Base-by-base conservation (phyloP, 1,140 invertebrate genomes). In the Paramacrobiotus metropolitanus region DNA sequence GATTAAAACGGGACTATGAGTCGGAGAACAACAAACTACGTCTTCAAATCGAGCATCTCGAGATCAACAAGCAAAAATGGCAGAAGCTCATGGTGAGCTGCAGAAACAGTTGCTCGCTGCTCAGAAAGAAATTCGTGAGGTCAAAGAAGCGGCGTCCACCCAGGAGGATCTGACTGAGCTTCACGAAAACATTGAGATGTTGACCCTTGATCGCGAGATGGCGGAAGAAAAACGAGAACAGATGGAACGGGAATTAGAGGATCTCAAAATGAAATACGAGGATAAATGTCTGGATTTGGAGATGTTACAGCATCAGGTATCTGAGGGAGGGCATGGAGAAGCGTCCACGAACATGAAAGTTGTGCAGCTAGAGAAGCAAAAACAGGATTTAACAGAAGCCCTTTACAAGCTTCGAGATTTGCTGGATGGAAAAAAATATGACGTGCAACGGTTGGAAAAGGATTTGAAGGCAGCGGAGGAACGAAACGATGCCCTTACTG, bases 171-270 rank as follows among this genome's bases (percentile, higher is more conserved):
- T 92, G 77, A 80, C 85, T 0, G 90, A 95, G 69, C 75, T 93
- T 1, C 77, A 84, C 18, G 92, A 97, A 73, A 87, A 86, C 2
- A 82, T 95, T 0, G 94, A 98, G 78, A 90, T 97, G 83, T 88
- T 91, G 0, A 93, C 91, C 0, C 76, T 98, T 0, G 94, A 97
- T 71, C 95, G 94, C 72, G 93, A 97, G 78, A 96, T 97, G 91
- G 93, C 93, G 0, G 94, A 99, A 72, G 93, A 97, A 69, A 87
- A 92, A 72, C 67, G 95, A 61, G 89, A 91, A 61, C 81, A 84
- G 62, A 77, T 84, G n/a, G 84, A 85, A 68, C 87, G 67, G 60
- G 74, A 75, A 62, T 40, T 73, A 24, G 71, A 74, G 2, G 61
- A 64, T 28, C 62, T 71, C 88, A 75, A 85, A 82, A 70, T 74